Base-by-base conservation (phyloP, 2,797 vertebrate genomes). In the Sarcoramphus papa region DNA sequence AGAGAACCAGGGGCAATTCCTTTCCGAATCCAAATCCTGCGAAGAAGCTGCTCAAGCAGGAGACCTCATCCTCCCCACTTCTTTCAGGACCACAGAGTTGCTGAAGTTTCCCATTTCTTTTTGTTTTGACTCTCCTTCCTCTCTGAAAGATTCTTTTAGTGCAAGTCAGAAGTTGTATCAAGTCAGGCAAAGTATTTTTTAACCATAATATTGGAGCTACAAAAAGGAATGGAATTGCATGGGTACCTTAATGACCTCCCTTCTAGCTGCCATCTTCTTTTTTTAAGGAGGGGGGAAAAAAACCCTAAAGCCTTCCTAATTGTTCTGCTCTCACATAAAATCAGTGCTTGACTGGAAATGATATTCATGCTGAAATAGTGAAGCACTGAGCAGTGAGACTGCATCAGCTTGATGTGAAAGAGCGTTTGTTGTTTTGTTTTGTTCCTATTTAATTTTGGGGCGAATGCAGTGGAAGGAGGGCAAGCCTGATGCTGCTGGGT, bases 321-420 rank as follows among this genome's bases (percentile, higher is more conserved):
- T 54, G 48, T 68, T 83, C 73, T 30, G 14, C 41, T 86, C 62
- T 86, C 35, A 9, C 37, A 57, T 59, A 60, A 93, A 95, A 89
- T 93, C 90, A 74, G 56, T 80, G 64, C 67, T 85, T 91, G 77
- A 87, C 64, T 90, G 95, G 75, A 93, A 85, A 76, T 69, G n/a
- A 43, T 86, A 88, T 91, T 93, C 93, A 72, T 88, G 92, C 85
- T 78, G 89, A 93, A 95, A 92, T 51, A 94, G 82, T 64, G 84
- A 88, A 81, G 80, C 40, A 60, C 82, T 92, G 76, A 10, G 73
- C 41, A 57, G 16, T 13, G 78, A 41, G 37, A 41, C 75, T 74
- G 33, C 60, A 47, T 43, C 31, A 41, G 92, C 81, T 86, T 4
- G 25, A 88, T 78, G 77, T 85, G 54, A 93, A 79, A 85, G 77